phyloP scores from a whole-genome alignment of 2,113 vertebrate genomes.

The Sylvietta virens region DNA sequence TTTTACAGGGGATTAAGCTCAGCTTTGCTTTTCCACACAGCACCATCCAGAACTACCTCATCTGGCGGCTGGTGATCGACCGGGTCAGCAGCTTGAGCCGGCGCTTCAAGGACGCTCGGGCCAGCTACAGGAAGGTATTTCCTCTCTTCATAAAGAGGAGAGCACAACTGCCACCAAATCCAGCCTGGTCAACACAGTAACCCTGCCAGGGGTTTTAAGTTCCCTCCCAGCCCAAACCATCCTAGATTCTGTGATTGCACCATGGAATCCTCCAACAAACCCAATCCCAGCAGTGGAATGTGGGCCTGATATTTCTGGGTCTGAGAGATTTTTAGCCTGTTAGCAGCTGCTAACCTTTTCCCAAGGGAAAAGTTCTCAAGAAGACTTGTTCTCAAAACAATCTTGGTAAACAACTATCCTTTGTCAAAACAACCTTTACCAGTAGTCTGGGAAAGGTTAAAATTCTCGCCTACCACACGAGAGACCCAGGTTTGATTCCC shows the following conservation, averaged over 20 bases:
- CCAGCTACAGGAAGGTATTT: constrained; percentile 81
- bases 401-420: too few species aligned
- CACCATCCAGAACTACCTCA: constrained; percentile 95
- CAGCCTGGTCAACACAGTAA: background rate
- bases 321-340: too few species aligned
- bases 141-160: background rate
- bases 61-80: constrained; percentile 88
- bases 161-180: background rate
- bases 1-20: background rate
- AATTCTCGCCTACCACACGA: too few species aligned
- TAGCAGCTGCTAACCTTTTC: too few species aligned
- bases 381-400: too few species aligned
- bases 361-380: too few species aligned
- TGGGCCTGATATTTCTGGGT: too few species aligned
- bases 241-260: too few species aligned
- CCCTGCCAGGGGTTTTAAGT: too few species aligned
- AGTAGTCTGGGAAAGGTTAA: too few species aligned
- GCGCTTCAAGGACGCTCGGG: constrained; percentile 87
- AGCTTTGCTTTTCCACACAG: constrained; percentile 61
- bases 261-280: accelerated
- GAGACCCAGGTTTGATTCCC: too few species aligned
- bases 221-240: background rate
- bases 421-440: too few species aligned
- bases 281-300: background rate
- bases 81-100: constrained; percentile 86